Base-by-base conservation (phyloP, 53 echinoderm and acorn worm species). In the Zoroaster sp. region DNA sequence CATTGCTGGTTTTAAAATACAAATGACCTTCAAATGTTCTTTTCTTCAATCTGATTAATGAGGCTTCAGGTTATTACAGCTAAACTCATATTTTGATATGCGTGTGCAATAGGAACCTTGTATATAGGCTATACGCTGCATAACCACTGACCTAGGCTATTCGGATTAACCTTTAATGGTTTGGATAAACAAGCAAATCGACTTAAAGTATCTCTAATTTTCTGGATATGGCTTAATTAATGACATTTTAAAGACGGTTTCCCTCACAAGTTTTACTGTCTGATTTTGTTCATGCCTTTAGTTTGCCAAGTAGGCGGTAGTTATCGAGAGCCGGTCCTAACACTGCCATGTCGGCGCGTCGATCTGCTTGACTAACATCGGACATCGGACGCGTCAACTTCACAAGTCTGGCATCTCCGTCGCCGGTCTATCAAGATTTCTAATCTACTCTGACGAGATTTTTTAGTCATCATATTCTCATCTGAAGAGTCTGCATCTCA, bases 291-390 rank as follows among this genome's bases (percentile, higher is more conserved):
- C 36, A 23, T 20, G 51, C 32, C 25, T 41, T 8, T 13, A 54
- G 42, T 69, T 85, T 18, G 69, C 85, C 37, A 47, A 85, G 71
- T 43, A 31, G 85, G 71, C 85, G 85, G 70, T 44, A 43, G 82
- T 66, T 30, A 31, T 66, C 34, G 68, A 82, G 66, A 34, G 44
- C 43, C 82, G 68, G 59, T 40, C 35, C 12, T 15, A 28, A 21
- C 74, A 41, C 74, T 39, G 42, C 83, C 85, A 70, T 85, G 51
- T 70, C 49, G 37, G 36, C 69, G 85, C 71, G 85, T 35, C 71
- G 70, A 20, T 9, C 17, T 69, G 71, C 71, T 35, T 33, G 85
- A 49, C 70, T 11, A 49, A 69, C 45, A 49, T 21, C 71, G 18
- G 1, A 3, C 71, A 18, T 12, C 33, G 71, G 85, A 66, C 71